Base-by-base conservation (phyloP, 2,888 invertebrate genomes). In the Latrodectus elegans region DNA sequence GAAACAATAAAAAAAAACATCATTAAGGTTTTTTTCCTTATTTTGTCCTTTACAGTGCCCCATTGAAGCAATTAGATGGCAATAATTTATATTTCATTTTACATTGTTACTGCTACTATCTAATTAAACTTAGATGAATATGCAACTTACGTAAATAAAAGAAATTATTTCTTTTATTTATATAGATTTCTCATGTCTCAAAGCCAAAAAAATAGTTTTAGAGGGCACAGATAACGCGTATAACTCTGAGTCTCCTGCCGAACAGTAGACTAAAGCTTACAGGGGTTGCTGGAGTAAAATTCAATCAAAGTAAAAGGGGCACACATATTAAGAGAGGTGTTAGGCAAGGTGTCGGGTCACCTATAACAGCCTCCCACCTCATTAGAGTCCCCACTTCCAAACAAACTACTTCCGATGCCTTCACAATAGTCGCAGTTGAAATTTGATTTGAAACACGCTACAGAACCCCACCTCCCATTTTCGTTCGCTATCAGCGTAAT, bases 261-360 rank as follows among this genome's bases (percentile, higher is more conserved):
- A 72, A 12, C 67, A 26, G 53, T 15, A 60, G 55, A 49, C 76
- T 65, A 76, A 64, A 49, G 49, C 49, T 49, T 15, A 49, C 38
- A 14, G 74, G 49, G 38, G 38, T 6, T 6, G 38, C 38, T 15
- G 51, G 83, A 71, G 51, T 73, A 72, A 51, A 78, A 84, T 84
- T 84, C 84, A 78, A 84, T 84, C 84, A 84, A 84, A 84, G 77
- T 84, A 84, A 84, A 84, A 84, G 73, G 78, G 64, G 38, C 67
- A 15, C 67, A 68, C 79, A 85, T 79, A 85, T 85, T 85, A 86
- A 80, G 80, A 8, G 80, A 80, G 79, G 84, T 67, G 84, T 78
- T 60, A 74, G 74, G 65, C 68, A 74, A 84, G 84, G 84, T 84
- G 84, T 84, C 84, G 67, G 78, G 68, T 84, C 79, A 74, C 84